Conservation (phyloP, 1,140 invertebrate genomes). For the Oncopeltus fasciatus region DNA sequence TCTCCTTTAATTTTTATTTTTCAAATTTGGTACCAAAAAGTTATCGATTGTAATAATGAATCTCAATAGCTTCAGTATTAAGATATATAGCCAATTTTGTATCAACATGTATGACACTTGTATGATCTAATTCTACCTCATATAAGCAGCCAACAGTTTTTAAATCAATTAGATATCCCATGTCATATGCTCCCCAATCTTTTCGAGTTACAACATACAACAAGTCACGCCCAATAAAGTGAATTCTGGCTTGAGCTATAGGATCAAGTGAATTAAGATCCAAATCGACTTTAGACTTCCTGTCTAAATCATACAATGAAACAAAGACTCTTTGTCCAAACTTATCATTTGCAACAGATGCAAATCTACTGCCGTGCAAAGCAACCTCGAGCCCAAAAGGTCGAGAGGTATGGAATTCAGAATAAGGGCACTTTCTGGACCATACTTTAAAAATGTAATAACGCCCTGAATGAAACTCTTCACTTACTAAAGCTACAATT, state of each 20-base stretch:
- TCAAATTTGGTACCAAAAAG: too few relatives aligned
- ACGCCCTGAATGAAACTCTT: neutral
- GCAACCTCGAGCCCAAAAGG: neutral
- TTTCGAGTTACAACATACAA: neutral
- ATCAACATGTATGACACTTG: neutral
- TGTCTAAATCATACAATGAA: neutral
- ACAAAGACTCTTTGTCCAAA: neutral
- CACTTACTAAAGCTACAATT: neutral
- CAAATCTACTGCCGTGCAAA: neutral
- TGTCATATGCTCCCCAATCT: neutral
- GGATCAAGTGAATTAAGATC: neutral
- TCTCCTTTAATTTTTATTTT: too few relatives aligned
- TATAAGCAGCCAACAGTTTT: neutral
- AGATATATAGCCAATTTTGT: neutral
- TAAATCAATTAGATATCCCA: neutral
- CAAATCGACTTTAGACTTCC: neutral
- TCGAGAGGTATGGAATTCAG: neutral
- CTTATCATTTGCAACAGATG: neutral
- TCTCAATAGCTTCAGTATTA: neutral
- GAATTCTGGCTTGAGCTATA: neutral
- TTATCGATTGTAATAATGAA: neutral
- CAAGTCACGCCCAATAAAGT: neutral
- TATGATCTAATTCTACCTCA: neutral
- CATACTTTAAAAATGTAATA: constrained; percentile 1
- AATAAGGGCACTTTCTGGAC: neutral